Conservation (phyloP, 2,113 vertebrate genomes). For the Thermophis baileyi region DNA sequence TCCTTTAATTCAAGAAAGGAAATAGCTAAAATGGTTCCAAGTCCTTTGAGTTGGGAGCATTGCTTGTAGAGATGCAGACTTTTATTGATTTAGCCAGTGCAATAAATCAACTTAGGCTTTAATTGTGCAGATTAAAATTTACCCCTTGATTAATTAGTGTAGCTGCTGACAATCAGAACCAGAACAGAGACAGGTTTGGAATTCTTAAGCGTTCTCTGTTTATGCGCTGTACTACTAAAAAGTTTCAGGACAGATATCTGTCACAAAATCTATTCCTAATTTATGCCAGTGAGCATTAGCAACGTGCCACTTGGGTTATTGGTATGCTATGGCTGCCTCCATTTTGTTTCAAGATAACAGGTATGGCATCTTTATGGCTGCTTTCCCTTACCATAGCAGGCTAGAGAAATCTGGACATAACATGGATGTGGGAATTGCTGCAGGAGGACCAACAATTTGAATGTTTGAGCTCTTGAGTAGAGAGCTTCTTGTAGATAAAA, state of each 20-base stretch:
- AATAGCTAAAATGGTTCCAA: neutral
- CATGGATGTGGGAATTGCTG: neutral
- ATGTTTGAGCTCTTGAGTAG: neutral
- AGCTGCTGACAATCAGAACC: constrained; percentile 1
- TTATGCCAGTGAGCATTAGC: neutral
- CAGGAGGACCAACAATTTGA: constrained; percentile 20
- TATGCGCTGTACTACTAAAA: neutral
- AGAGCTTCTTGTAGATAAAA: constrained; percentile 11
- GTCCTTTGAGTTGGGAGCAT: neutral
- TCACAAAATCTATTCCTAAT: neutral
- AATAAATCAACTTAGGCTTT: constrained; percentile 4
- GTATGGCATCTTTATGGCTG: neutral
- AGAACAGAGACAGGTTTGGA: neutral
- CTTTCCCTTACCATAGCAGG: neutral
- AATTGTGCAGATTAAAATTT: constrained; percentile 26
- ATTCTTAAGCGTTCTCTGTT: neutral
- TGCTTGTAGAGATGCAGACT: neutral
- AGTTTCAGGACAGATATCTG: neutral
- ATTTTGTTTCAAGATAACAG: neutral
- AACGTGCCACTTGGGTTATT: neutral
- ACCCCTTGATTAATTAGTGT: constrained; percentile 13
- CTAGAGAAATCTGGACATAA: neutral
- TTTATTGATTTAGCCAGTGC: neutral
- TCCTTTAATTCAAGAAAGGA: neutral
- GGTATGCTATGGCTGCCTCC: constrained; percentile 7